Conservation (phyloP, 2,113 vertebrate genomes). For the Melanerpes formicivorus region DNA sequence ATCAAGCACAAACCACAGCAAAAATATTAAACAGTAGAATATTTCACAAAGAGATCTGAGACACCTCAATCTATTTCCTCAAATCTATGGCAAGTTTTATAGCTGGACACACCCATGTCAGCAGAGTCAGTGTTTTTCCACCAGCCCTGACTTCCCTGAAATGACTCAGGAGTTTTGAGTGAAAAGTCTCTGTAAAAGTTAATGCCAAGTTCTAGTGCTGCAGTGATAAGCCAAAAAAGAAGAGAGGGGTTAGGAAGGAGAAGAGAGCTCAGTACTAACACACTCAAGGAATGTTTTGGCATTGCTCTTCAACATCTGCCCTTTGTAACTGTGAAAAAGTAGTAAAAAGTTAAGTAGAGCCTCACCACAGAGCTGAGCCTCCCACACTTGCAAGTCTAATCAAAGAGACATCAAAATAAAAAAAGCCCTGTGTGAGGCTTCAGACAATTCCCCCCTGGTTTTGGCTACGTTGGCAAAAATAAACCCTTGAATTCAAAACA, state of each 20-base stretch:
- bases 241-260: background rate
- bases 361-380: fast-evolving
- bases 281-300: background rate
- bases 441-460: background rate
- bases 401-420: background rate
- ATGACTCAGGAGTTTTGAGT: background rate
- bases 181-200: background rate
- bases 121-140: slow-evolving; percentile 14
- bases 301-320: background rate
- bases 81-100: background rate
- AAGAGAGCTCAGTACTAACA: background rate
- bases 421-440: background rate
- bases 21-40: background rate
- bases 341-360: background rate
- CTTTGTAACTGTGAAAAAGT: background rate
- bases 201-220: background rate
- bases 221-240: background rate
- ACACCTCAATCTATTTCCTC: background rate
- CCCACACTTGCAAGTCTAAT: background rate
- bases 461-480: background rate
- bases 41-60: background rate
- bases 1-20: background rate
- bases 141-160: background rate
- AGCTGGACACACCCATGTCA: background rate
- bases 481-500: background rate